Base-by-base conservation (phyloP, 2,888 invertebrate species). In the Eretmocerus hayati region DNA sequence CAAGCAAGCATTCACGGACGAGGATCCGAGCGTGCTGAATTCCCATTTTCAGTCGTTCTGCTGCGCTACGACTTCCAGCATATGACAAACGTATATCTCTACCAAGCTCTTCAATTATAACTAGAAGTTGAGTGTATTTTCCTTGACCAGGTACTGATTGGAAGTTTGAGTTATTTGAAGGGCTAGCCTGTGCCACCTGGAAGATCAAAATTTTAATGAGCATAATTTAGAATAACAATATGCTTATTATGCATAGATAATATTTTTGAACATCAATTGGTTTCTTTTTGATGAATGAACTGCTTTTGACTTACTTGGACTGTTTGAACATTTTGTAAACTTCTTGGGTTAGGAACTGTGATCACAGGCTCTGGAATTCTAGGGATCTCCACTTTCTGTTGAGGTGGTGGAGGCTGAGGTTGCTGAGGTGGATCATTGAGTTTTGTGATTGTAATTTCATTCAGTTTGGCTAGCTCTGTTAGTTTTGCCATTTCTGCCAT, bases 21-120 rank as follows among this genome's bases (percentile, higher is more conserved):
- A 71, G 64, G 32, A 71, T 66, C 38, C 71, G 59, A 16, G 71
- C 70, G 36, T 71, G 71, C 47, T 71, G 71, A 31, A 71, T 70
- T 42, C 70, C 70, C 64, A 69, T 68, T 53, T 71, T 71, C 19
- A 71, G 59, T 8, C 71, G 62, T 39, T 71, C 71, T 2, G 71
- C 70, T 13, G 71, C 71, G 44, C 70, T 70, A 15, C 71, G 68
- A 47, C 71, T 71, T 3, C 71, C 71, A 3, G 71, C 71, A 36
- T 71, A 71, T 4, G 71, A 70, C 18, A 71, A 57, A 51, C 71
- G 71, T 54, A 71, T 71, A 42, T 74, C 74, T 51, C 72, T 63
- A 5, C 74, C 73, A 33, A 74, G 69, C 60, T 74, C 74, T 54
- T 74, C 74, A 45, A 74, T 74, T 30, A 74, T 72, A 16, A 69